Conservation (phyloP, 2,797 vertebrate genomes). For the Macrochelys suwanniensis region DNA sequence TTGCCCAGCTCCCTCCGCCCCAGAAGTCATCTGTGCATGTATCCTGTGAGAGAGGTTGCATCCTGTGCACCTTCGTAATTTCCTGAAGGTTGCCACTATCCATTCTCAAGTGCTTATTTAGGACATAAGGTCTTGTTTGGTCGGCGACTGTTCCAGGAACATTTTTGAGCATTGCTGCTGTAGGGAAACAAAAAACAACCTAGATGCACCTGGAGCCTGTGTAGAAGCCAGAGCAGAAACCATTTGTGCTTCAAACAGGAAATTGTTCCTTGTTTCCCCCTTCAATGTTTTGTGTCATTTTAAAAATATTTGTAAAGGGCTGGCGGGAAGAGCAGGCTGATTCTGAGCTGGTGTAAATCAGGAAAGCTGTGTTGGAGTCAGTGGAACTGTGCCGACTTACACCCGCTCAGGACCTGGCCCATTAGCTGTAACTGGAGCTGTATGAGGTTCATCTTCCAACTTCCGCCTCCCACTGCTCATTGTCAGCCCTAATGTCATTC, state of each 20-base stretch:
- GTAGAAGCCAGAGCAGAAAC: background rate
- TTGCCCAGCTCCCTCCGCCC: background rate
- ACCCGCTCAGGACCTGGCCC: background rate
- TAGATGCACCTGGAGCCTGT: background rate
- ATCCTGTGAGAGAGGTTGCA: slow-evolving; percentile 23
- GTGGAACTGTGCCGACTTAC: accelerated
- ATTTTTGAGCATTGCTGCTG: background rate
- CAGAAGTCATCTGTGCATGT: background rate
- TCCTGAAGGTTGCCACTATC: slow-evolving; percentile 19
- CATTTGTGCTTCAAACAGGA: background rate
- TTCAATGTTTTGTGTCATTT: background rate
- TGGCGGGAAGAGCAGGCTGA: background rate
- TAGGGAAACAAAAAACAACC: slow-evolving; percentile 10
- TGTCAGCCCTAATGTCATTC: background rate
- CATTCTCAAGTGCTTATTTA: background rate
- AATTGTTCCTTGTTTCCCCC: background rate
- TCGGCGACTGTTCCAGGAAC: background rate
- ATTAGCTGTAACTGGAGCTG: background rate
- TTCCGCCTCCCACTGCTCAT: background rate
- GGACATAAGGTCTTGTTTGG: background rate
- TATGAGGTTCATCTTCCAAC: background rate
- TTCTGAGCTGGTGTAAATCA: background rate
- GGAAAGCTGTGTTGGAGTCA: background rate
- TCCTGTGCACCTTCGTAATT: slow-evolving; percentile 36
- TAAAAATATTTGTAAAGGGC: background rate